Conservation (phyloP, 53 echinoderm and acorn worm genomes). For the Stichopus horrens region DNA sequence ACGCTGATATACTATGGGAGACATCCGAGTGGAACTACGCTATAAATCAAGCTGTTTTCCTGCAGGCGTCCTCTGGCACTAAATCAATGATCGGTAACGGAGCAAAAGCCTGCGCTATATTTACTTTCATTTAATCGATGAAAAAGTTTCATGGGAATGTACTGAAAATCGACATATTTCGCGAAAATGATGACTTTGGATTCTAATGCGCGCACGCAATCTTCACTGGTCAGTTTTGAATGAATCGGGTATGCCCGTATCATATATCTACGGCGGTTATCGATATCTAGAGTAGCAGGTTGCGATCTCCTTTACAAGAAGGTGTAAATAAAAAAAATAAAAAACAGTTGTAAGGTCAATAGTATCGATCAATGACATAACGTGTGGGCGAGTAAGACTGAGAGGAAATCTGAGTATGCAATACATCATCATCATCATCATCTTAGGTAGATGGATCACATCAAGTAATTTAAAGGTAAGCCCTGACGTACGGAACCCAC, state of each 20-base stretch:
- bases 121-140: neutral
- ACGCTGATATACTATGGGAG: neutral
- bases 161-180: neutral
- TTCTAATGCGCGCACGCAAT: neutral
- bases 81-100: neutral
- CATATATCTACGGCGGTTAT: neutral
- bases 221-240: neutral
- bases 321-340: neutral
- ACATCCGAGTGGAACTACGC: neutral
- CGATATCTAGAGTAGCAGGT: neutral
- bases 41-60: neutral
- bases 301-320: neutral
- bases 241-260: no score
- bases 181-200: neutral
- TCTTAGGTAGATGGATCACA: neutral
- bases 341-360: neutral
- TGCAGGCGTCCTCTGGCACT: slow-evolving; percentile 1
- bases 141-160: neutral
- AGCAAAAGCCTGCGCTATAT: neutral
- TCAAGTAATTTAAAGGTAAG: no score
- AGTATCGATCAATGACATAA: neutral
- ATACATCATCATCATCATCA: neutral
- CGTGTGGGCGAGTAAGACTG: neutral
- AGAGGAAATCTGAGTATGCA: neutral
- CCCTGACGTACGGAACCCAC: no score